Percentiles rank a stretch among this genome's conserved stretches.
These are phyloP conservation scores for Cryptotis parvus DNA, from an alignment of 2,113 vertebrate species.

Conservation along the genomic window DNA sequence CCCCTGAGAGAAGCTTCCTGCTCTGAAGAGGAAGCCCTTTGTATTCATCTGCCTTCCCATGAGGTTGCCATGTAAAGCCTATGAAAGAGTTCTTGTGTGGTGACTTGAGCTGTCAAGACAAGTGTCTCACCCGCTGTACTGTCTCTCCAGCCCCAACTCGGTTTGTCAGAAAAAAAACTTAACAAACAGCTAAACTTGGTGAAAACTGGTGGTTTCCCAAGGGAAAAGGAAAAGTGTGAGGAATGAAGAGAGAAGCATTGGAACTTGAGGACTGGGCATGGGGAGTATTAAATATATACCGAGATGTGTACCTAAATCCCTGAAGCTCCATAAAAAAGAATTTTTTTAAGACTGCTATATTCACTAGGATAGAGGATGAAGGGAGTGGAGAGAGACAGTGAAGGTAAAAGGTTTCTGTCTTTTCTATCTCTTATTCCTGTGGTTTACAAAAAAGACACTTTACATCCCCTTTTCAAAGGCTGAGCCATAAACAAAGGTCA, in stretches of 20 bases:
- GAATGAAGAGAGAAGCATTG: too few relatives aligned
- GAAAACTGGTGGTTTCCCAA: too few relatives aligned
- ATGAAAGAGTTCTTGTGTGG: constrained; percentile 18
- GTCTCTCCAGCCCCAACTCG: background rate
- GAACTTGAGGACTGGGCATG: too few relatives aligned
- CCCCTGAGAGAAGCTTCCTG: background rate
- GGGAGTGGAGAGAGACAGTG: background rate
- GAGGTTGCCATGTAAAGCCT: constrained; percentile 77
- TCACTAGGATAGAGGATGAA: background rate
- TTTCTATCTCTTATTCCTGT: background rate
- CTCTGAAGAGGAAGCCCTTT: constrained; percentile 25
- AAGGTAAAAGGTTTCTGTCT: background rate
- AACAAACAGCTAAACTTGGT: too few relatives aligned
- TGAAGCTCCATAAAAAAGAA: too few relatives aligned
- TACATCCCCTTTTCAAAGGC: constrained; percentile 20
- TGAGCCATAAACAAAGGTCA: background rate
- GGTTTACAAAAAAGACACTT: background rate
- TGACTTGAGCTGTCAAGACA: background rate
- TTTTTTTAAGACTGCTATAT: background rate
- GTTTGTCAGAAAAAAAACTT: background rate
- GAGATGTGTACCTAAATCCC: too few relatives aligned
- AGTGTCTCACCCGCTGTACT: too few relatives aligned
- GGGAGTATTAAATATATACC: too few relatives aligned
- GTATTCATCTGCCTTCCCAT: constrained; percentile 82
- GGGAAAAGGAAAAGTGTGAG: too few relatives aligned